A percentile compares a stretch with the other conserved stretches of the same genome.
These are phyloP conservation scores for Aromia moschata DNA, from an alignment of 2,888 invertebrate genomes.

Conservation along the genomic window DNA sequence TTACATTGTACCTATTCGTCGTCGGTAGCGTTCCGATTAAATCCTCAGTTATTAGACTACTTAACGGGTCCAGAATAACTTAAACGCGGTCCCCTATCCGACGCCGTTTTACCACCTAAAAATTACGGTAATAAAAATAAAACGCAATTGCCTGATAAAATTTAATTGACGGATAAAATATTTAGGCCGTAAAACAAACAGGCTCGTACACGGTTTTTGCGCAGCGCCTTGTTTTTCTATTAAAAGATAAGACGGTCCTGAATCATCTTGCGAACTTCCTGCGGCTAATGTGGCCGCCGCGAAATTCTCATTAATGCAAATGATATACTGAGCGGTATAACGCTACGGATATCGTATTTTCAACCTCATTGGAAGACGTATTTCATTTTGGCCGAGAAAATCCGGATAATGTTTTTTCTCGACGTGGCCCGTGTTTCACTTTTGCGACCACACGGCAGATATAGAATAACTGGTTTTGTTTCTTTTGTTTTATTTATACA, in stretches of 20 bases:
- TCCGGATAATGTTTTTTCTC: no score
- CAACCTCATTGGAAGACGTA: constrained; percentile 43
- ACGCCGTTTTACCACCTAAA: background rate
- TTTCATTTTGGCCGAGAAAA: constrained; percentile 4
- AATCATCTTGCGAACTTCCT: constrained; percentile 53
- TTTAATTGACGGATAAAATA: constrained; percentile 11
- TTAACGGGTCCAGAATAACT: no score
- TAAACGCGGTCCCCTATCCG: background rate
- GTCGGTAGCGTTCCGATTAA: no score
- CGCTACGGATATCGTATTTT: constrained; percentile 47
- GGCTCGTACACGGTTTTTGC: constrained; percentile 10
- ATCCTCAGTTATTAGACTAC: no score
- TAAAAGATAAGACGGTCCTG: constrained; percentile 55
- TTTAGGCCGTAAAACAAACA: constrained; percentile 13
- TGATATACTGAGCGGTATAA: constrained; percentile 54
- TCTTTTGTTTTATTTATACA: no score
- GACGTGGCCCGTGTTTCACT: no score
- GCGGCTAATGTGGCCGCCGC: constrained; percentile 54
- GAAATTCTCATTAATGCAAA: constrained; percentile 58
- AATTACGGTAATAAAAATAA: constrained; percentile 1
- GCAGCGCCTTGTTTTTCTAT: constrained; percentile 50
- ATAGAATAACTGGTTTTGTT: no score
- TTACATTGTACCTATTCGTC: no score
- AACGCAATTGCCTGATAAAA: constrained; percentile 13
- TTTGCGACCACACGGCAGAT: no score